Conservation (phyloP, 2,888 invertebrate genomes). For the Monochamus alternatus region DNA sequence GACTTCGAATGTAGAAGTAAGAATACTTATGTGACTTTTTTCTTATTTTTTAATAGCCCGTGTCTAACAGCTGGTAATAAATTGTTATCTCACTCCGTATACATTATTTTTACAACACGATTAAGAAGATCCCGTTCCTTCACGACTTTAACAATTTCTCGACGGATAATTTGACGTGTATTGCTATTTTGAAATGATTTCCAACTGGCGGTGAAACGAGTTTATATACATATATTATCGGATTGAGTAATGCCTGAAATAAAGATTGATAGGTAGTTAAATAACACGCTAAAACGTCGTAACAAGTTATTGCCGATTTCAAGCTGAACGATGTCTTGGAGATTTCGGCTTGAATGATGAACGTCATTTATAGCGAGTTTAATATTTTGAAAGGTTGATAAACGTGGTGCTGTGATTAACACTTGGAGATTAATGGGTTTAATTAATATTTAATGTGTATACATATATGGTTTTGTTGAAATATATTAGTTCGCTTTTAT, state of each 20-base stretch:
- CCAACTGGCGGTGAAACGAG: slow-evolving; percentile 12
- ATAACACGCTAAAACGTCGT: slow-evolving; percentile 2
- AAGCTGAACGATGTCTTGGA: slow-evolving; percentile 4
- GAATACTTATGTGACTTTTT: too few species aligned
- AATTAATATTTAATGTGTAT: neutral
- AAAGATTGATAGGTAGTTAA: slow-evolving; percentile 6
- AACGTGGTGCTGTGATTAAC: neutral
- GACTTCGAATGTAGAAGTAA: too few species aligned
- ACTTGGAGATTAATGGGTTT: neutral
- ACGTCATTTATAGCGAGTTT: neutral
- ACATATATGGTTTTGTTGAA: neutral
- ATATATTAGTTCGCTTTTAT: neutral
- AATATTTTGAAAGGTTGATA: slow-evolving; percentile 3
- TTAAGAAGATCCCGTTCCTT: too few species aligned
- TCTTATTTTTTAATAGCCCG: too few species aligned
- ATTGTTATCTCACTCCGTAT: too few species aligned
- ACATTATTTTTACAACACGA: too few species aligned
- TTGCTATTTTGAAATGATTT: slow-evolving; percentile 1
- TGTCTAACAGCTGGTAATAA: too few species aligned
- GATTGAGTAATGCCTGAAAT: slow-evolving; percentile 6
- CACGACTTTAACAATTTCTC: neutral
- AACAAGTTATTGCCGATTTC: slow-evolving; percentile 8
- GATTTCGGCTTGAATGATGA: neutral
- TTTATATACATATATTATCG: slow-evolving; percentile 8
- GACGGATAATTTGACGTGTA: neutral